phyloP scores from a whole-genome alignment of 2,113 vertebrate genomes.

The Egretta garzetta region DNA sequence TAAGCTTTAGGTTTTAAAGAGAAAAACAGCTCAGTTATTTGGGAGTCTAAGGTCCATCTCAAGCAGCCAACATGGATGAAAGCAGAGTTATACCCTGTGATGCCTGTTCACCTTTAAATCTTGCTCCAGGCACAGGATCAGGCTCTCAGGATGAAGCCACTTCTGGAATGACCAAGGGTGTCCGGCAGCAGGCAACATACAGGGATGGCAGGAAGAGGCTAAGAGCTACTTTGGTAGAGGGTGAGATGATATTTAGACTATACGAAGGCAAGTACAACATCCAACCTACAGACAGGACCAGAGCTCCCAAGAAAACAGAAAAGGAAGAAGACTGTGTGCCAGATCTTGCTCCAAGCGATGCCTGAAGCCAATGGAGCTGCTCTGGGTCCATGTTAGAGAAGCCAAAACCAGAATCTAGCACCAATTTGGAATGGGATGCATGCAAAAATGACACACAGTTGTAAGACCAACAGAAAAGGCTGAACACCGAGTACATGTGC shows the following conservation, averaged over 20 bases:
- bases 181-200: neutral
- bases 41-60: neutral
- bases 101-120: neutral
- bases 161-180: neutral
- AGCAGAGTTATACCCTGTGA: neutral
- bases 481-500: rapidly evolving
- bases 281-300: neutral
- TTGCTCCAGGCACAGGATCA: neutral
- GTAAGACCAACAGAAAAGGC: neutral
- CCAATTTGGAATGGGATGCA: neutral
- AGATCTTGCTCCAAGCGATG: neutral
- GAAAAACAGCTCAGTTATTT: neutral
- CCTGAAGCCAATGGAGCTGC: neutral
- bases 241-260: neutral
- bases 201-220: neutral
- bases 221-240: neutral
- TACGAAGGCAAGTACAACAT: neutral
- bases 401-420: neutral
- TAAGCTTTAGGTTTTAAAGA: neutral
- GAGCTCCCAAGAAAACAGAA: neutral
- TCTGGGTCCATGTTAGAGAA: neutral
- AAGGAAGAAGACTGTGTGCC: neutral
- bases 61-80: neutral
- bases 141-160: neutral
- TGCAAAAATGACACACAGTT: neutral